These are phyloP conservation scores for Leucophenga varia DNA, from an alignment of 1,140 invertebrate species.

Conservation along the genomic window DNA sequence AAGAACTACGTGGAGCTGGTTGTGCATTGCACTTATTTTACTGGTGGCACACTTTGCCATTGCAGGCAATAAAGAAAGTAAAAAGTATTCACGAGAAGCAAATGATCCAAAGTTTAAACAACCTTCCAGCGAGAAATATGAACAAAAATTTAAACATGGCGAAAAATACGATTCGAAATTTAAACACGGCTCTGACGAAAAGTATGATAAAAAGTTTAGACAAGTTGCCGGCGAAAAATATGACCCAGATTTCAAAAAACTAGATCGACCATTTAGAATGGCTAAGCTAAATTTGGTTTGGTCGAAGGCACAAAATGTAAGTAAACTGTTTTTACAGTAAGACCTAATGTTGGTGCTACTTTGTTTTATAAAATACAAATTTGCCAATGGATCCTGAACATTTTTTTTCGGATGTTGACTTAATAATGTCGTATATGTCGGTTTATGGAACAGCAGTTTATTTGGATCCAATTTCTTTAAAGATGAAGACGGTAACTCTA, in stretches of 20 bases:
- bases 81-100: constrained; percentile 44
- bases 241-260: constrained; percentile 58
- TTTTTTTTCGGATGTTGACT: no score
- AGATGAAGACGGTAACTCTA: no score
- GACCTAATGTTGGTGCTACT: no score
- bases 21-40: constrained; percentile 8
- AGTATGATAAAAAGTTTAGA: constrained; percentile 10
- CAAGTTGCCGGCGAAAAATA: constrained; percentile 51
- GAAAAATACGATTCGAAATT: no score
- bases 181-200: no score
- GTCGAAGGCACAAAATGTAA: constrained; percentile 79
- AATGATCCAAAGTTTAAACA: constrained; percentile 38
- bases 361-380: no score
- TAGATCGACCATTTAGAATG: constrained; percentile 81
- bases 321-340: constrained; percentile 11
- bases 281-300: constrained; percentile 82
- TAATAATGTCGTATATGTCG: no score
- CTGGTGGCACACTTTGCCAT: constrained; percentile 19
- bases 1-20: constrained; percentile 10
- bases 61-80: constrained; percentile 39
- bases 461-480: no score
- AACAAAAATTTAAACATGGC: constrained; percentile 27
- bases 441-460: no score
- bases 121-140: constrained; percentile 32
- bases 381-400: no score